phyloP scores from a whole-genome alignment of 2,888 invertebrate species.

The Bedellia somnulentella region DNA sequence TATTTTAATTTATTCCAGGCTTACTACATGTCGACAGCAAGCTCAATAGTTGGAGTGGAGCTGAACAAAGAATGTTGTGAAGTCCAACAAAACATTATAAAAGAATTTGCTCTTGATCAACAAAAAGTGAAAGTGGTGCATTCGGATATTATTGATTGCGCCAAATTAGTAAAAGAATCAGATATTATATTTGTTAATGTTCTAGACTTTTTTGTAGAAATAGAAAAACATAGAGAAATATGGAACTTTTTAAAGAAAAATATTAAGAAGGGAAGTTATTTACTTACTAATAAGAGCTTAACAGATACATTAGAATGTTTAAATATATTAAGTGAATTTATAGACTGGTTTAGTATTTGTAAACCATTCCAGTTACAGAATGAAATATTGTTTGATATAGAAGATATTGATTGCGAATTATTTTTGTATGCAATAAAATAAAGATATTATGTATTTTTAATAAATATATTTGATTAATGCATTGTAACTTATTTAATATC shows the following conservation, averaged over 20 bases:
- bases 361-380: conserved; percentile 41
- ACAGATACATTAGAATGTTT: conserved; percentile 49
- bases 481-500: too few relatives aligned
- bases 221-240: conserved; percentile 58
- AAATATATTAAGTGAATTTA: conserved; percentile 43
- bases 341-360: conserved; percentile 46
- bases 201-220: conserved; percentile 68
- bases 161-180: conserved; percentile 53
- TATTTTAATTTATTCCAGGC: conserved; percentile 45
- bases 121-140: conserved; percentile 57
- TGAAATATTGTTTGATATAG: conserved; percentile 41
- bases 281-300: conserved; percentile 64
- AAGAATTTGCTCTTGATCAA: conserved; percentile 48
- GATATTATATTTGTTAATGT: conserved; percentile 70
- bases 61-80: conserved; percentile 67
- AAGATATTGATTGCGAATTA: conserved; percentile 29
- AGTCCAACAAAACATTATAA: conserved; percentile 60
- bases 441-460: not conserved
- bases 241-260: conserved; percentile 63
- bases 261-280: conserved; percentile 54
- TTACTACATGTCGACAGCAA: conserved; percentile 59
- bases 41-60: conserved; percentile 67
- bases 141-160: conserved; percentile 58
- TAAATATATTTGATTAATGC: not conserved
- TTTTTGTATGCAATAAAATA: conserved; percentile 40